Base-by-base conservation (phyloP, 2,888 invertebrate genomes). In the Machimus atricapillus region DNA sequence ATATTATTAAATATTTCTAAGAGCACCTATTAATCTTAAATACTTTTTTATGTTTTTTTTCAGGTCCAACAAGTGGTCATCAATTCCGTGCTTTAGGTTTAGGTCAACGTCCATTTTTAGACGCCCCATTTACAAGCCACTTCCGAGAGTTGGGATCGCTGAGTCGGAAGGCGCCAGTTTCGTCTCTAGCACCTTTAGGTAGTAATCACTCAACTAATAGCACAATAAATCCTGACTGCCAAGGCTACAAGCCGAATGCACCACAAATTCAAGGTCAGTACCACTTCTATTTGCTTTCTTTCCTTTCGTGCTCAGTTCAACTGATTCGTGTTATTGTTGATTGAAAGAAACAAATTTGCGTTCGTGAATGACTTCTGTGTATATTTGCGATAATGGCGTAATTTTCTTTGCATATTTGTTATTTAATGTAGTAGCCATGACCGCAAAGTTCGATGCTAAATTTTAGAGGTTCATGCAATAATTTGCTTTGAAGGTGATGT, bases 21-120 rank as follows among this genome's bases (percentile, higher is more conserved):
- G 3, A 40, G 0, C 14, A 34, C 5, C 1, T 34, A 14, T 2
- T 43, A 43, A 43, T 43, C 43, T 43, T 43, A 43, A n/a, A 43
- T 43, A 46, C 16, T 46, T 2, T 46, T 16, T 46, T 46, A 14
- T 14, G 16, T 16, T 46, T 40, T 6, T 40, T 85, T 85, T 74
- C 85, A 94, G 95, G 94, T 93, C 94, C 94, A 88, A 93, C 94
- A 90, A 91, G 93, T 91, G 93, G 94, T 92, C 95, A 95, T 90
- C 95, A 96, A 91, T 96, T 96, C 91, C 94, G 97, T 89, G 95
- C 96, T 81, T 93, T 96, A 90, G 96, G 96, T 46, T 93, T 96
- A 90, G 94, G 95, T 86, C 96, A 96, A 91, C 94, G 97, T 89
- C 95, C 96, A 85, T 94, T 95, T 93, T 92, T 95, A 92, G 93